Base-by-base conservation (phyloP, 1,140 invertebrate genomes). In the Augochlora pura region DNA sequence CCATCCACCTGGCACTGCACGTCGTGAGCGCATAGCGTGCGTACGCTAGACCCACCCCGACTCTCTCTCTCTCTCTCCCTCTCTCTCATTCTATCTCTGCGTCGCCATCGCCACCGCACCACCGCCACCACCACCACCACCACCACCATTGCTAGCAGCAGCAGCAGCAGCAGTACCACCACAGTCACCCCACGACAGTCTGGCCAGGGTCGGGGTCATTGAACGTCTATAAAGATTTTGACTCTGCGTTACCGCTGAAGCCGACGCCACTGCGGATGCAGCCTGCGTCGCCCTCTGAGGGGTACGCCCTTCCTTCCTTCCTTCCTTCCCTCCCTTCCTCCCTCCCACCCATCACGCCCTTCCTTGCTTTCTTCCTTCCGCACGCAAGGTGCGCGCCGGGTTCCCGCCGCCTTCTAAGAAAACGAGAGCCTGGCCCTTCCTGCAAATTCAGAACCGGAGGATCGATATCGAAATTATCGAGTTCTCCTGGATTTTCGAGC, bases 141-240 rank as follows among this genome's bases (percentile, higher is more conserved):
- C 12, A 12, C 42, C 12, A 12, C 42, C 12, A 12, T 7, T 12
- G 42, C 42, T 46, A 32, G 32, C 32, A 32, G 32, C 32, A 32
- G 32, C 32, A 32, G 32, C 32, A 32, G 32, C 32, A 32, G 32
- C 32, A 18, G 16, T 16, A 52, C 16, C 73, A 65, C 57, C 62
- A 69, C 60, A 70, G 83, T 81, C 86, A 86, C 82, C 86, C 87
- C 82, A 85, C 85, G 79, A 85, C 84, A 88, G 92, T 93, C 92
- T 93, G 92, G 92, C 92, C 92, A 92, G 92, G 91, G 91, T 92
- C 91, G 92, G 92, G 91, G 91, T 93, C 92, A 90, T 93, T 93
- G 92, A 93, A 93, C 92, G 92, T 93, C 91, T 92, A 93, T 93
- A 93, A 93, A 93, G 92, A 93, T 93, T 92, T 93, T 90, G 89